phyloP scores from a whole-genome alignment of 2,113 vertebrate species.

The Campylorhamphus procurvoides region DNA sequence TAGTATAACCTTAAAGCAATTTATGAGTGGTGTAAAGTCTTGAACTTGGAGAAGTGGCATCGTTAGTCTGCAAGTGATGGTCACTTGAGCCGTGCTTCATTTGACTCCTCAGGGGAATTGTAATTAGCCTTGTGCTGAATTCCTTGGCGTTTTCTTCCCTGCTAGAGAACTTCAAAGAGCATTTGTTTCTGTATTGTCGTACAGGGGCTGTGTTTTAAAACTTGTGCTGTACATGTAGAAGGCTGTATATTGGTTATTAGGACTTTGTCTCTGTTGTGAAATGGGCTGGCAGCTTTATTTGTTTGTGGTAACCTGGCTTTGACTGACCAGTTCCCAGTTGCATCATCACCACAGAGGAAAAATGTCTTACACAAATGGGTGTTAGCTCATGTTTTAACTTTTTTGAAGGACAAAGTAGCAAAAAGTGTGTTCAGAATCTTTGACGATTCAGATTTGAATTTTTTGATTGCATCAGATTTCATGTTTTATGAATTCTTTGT shows the following conservation, averaged over 20 bases:
- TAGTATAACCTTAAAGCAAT: background rate
- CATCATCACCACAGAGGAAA: background rate
- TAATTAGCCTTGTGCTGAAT: background rate
- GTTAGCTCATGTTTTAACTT: slow-evolving; percentile 21
- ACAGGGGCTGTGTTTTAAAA: background rate
- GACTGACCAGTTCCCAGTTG: background rate
- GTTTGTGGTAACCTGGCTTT: background rate
- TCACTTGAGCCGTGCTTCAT: background rate
- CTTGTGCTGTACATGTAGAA: background rate
- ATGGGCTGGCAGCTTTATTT: background rate
- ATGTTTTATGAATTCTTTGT: slow-evolving; percentile 37
- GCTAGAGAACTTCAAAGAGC: background rate
- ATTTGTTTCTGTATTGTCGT: background rate
- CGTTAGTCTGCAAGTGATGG: background rate
- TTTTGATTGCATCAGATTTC: background rate
- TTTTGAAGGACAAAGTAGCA: background rate
- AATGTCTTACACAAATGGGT: background rate
- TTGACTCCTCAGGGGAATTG: background rate
- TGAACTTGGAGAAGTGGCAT: background rate
- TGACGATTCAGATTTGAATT: background rate
- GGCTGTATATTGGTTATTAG: background rate
- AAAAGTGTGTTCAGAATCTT: background rate
- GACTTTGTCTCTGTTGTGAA: background rate
- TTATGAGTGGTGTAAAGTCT: background rate
- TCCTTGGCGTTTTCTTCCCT: background rate